Evolutionary conservation across 2,797 vertebrate genomes (phyloP), one percentile per base, ranked within the genome.

Genomic region (Sorex maritimensis): DNA sequence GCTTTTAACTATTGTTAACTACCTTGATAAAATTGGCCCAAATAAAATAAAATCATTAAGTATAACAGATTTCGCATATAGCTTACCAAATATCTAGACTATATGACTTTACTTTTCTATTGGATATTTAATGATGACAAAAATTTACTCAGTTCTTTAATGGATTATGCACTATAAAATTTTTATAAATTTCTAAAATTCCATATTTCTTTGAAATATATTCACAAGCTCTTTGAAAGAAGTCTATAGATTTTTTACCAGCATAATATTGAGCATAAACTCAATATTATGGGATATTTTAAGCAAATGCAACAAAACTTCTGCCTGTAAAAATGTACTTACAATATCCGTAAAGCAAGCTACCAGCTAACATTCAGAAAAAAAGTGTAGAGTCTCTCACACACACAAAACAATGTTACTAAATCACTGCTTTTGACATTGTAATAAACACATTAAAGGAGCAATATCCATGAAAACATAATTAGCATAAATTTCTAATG

Each of bases 231-330:
- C 26, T 86, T 91, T 73, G 11, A 88, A 83, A 83, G 28, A 91
- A 82, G 11, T 34, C 3, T 79, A 9, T 88, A 17, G 58, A 38
- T 9, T 5, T 92, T 90, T 30, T 92, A 74, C 72, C 46, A 88
- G 38, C 14, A 86, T 34, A 34, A 34, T 34, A 34, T 34, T 34
- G 34, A 34, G 34, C 34, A 34, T 61, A 74, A 82, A 58, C 41
- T 61, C 19, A 85, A 28, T 83, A 19, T 24, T 73, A 49, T 63
- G 5, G 21, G 58, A 41, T 24, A 65, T 44, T 88, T 85, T 77
- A 78, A 41, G 44, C 28, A 88, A 93, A 81, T 5, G 58, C 34
- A 81, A 67, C 87, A 86, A 44, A 85, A 44, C 81, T 88, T 55
- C 12, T 28, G 30, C 28, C 10, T 74, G 2, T 30, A 61, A n/a